Base-by-base conservation (phyloP, 2,888 invertebrate genomes). In the Blastobasis lacticolella region DNA sequence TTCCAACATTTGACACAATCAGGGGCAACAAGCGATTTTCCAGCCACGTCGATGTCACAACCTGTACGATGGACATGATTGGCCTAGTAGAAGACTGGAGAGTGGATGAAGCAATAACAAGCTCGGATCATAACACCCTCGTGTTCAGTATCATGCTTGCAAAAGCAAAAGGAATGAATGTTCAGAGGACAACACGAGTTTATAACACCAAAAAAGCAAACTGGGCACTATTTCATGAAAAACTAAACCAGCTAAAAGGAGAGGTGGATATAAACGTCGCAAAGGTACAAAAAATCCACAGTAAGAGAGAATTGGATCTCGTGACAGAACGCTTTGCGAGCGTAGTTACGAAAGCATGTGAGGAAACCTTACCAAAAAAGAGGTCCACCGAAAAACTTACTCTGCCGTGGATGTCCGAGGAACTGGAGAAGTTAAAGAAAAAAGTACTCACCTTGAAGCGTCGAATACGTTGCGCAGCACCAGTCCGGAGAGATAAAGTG, bases 61-160 rank as follows among this genome's bases (percentile, higher is more conserved):
- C n/a, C n/a, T n/a, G n/a, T n/a, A n/a, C n/a, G n/a, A n/a, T n/a
- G n/a, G n/a, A n/a, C 23, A 8, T 55, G 47, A 38, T 55, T 5
- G n/a, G 9, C 4, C 4, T 10, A 1, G 10, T 55, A 0, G 37
- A 46, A 0, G 43, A 52, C 6, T 57, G 57, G 53, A 50, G 9
- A 6, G 53, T 57, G 1, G 49, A 48, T 1, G 38, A 38, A 5
- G 46, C 38, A 1, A 1, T 49, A 7, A 43, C 44, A 4, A 50
- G 45, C 7, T 57, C 57, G 8, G 57, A 57, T 40, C 54, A 57
- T 49, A 53, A 53, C 4, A 44, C 43, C 4, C 44, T 57, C 8
- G 5, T 9, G 0, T 50, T 54, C 10, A 37, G 40, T 37, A 43
- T 54, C 0, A 37, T 38, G 3, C 4, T 54, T 40, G n/a, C 49